A percentile compares a stretch with the other conserved stretches of the same genome.
These are phyloP conservation scores for Ferrisia virgata DNA, from an alignment of 2,888 invertebrate genomes.

Conservation along the genomic window DNA sequence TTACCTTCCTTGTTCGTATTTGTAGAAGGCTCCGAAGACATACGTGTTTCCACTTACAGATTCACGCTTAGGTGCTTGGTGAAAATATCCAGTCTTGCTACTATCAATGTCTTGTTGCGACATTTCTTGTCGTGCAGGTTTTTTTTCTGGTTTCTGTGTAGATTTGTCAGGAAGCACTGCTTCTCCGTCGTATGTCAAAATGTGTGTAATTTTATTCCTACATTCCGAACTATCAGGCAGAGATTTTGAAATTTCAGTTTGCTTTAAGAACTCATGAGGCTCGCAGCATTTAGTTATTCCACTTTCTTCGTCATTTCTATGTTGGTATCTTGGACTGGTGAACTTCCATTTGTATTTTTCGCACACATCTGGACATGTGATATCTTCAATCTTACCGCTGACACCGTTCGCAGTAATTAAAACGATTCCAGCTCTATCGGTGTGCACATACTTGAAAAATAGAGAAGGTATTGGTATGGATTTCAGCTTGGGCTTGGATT, in stretches of 20 bases:
- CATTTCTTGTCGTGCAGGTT: too few relatives aligned
- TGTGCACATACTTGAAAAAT: not conserved
- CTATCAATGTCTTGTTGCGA: too few relatives aligned
- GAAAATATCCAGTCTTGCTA: too few relatives aligned
- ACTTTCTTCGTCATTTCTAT: not conserved
- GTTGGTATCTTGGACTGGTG: not conserved
- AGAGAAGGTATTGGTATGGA: not conserved
- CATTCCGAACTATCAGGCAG: too few relatives aligned
- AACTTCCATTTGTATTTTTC: not conserved
- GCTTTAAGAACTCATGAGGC: not conserved
- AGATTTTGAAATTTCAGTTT: not conserved
- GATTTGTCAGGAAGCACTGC: too few relatives aligned
- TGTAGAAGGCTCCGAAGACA: too few relatives aligned
- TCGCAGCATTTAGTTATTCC: not conserved
- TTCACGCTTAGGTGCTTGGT: too few relatives aligned
- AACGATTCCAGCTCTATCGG: not conserved
- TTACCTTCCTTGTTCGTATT: too few relatives aligned
- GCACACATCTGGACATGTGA: not conserved
- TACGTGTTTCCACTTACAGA: too few relatives aligned
- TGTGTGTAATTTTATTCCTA: too few relatives aligned
- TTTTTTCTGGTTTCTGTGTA: too few relatives aligned
- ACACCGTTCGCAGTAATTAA: not conserved
- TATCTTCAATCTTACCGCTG: not conserved
- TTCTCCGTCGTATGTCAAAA: too few relatives aligned
- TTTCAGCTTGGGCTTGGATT: not conserved